Conservation (phyloP, 2,113 vertebrate genomes). For the Tonatia bakeri region DNA sequence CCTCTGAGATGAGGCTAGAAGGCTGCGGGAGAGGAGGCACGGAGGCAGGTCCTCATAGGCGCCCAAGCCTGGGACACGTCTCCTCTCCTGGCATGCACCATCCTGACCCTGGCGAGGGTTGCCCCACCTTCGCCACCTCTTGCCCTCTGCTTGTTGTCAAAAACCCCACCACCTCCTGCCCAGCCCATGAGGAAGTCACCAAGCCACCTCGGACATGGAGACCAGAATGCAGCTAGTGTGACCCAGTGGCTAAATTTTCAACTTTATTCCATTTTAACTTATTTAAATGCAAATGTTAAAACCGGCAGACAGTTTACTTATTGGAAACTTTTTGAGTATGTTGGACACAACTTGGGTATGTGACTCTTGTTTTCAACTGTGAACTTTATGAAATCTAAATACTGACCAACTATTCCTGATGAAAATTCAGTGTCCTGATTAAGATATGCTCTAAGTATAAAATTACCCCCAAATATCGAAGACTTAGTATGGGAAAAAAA, state of each 20-base stretch:
- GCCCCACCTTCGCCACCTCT: background rate
- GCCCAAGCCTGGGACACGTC: too few relatives aligned
- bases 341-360: background rate
- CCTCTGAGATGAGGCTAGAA: too few relatives aligned
- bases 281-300: background rate
- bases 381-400: background rate
- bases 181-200: too few relatives aligned
- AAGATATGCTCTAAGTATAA: background rate
- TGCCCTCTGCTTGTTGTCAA: background rate
- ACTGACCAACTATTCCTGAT: too few relatives aligned
- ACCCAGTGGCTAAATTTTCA: background rate
- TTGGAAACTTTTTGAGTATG: background rate
- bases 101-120: background rate
- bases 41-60: too few relatives aligned
- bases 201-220: too few relatives aligned
- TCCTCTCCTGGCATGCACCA: too few relatives aligned
- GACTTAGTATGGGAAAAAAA: background rate
- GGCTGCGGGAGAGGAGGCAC: too few relatives aligned
- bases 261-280: background rate
- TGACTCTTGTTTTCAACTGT: background rate
- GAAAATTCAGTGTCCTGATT: background rate
- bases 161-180: too few relatives aligned
- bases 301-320: background rate
- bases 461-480: background rate
- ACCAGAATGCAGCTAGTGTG: too few relatives aligned